Percentiles rank a stretch among this genome's conserved stretches.
These are phyloP conservation scores for Triplophysa siluroides DNA, from an alignment of 2,113 vertebrate species.

Conservation along the genomic window DNA sequence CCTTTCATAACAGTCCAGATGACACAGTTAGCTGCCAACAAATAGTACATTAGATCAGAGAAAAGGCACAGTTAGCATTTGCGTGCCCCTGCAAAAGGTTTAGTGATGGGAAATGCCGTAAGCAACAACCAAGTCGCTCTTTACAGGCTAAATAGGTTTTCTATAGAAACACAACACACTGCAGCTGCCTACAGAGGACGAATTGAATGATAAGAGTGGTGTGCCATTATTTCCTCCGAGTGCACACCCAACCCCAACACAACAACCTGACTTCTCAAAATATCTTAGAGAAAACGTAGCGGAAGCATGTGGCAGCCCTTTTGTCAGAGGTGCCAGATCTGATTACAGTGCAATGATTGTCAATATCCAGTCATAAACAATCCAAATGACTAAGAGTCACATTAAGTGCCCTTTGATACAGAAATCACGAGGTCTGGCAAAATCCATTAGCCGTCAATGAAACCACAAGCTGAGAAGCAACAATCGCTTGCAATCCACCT, in stretches of 20 bases:
- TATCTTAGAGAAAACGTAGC: slow-evolving; percentile 5
- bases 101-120: slow-evolving; percentile 39
- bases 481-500: not conserved
- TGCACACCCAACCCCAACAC: slow-evolving; percentile 32
- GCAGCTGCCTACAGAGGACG: slow-evolving; percentile 56
- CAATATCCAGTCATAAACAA: not conserved
- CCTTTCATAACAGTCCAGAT: slow-evolving; percentile 1
- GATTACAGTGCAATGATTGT: not conserved
- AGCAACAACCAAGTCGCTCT: slow-evolving; percentile 32
- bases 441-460: not conserved
- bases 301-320: not conserved
- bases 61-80: not conserved
- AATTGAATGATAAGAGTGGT: slow-evolving; percentile 63
- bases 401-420: too few relatives aligned
- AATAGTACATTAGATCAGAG: slow-evolving; percentile 21
- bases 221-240: slow-evolving; percentile 50
- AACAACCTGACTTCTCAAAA: slow-evolving; percentile 62
- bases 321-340: too few relatives aligned
- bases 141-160: slow-evolving; percentile 49
- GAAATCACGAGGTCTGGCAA: not conserved
- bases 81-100: not conserved
- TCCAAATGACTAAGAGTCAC: not conserved
- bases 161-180: slow-evolving; percentile 58
- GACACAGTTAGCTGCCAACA: slow-evolving; percentile 3
- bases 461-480: not conserved